Conservation (phyloP, 2,113 vertebrate genomes). For the Brienomyrus longianalis region DNA sequence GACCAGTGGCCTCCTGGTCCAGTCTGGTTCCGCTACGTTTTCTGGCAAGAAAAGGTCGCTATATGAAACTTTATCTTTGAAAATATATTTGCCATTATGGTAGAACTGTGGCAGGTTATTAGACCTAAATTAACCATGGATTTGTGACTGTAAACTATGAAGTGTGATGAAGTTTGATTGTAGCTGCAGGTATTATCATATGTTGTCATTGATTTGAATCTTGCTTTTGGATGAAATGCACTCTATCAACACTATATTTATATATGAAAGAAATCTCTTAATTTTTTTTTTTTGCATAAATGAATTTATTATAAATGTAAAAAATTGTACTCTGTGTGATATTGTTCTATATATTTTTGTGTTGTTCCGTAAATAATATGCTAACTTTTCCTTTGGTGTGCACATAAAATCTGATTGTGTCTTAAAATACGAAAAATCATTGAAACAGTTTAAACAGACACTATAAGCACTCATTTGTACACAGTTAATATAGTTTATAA, state of each 20-base stretch:
- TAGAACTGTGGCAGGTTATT: background rate
- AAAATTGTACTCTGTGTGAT: background rate
- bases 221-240: conserved; percentile 7
- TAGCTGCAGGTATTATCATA: background rate
- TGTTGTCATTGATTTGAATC: background rate
- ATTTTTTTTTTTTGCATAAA: conserved; percentile 11
- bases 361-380: background rate
- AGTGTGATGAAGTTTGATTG: background rate
- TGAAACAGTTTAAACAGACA: background rate
- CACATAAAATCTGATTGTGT: conserved; percentile 9
- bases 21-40: background rate
- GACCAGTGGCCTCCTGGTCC: background rate
- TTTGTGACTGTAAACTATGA: background rate
- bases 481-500: background rate
- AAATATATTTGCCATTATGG: background rate
- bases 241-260: background rate
- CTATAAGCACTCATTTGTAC: background rate
- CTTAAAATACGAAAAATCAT: conserved; percentile 2
- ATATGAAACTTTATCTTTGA: background rate
- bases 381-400: background rate
- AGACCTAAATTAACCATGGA: background rate
- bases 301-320: conserved; percentile 12
- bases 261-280: conserved; percentile 14
- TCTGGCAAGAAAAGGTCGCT: background rate
- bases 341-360: background rate